A percentile compares a stretch with the other conserved stretches of the same genome.
Conservation (phyloP, 2,888 invertebrate genomes). For the Acanthoscelides obtectus region DNA sequence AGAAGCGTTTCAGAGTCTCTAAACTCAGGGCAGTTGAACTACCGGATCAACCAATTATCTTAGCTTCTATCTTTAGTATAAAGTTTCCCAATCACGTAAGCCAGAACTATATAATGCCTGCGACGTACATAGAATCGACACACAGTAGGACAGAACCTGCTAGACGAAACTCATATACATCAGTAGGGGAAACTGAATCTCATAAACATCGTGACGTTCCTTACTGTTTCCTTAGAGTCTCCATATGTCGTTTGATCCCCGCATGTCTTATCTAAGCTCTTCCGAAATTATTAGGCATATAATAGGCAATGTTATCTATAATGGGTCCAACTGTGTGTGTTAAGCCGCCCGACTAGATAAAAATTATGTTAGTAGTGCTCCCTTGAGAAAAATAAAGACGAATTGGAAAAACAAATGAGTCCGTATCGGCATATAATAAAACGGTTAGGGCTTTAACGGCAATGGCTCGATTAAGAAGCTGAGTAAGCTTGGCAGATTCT, state of each 20-base stretch:
- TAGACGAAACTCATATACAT: neutral
- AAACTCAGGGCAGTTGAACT: too few relatives aligned
- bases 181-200: neutral
- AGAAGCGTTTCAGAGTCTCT: too few relatives aligned
- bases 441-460: neutral
- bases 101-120: too few relatives aligned
- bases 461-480: neutral
- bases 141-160: neutral
- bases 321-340: neutral
- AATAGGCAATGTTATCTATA: neutral
- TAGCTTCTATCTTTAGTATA: too few relatives aligned
- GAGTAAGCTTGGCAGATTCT: too few relatives aligned
- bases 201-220: neutral
- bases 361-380: neutral
- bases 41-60: too few relatives aligned
- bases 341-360: neutral
- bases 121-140: too few relatives aligned
- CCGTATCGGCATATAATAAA: neutral
- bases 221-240: neutral
- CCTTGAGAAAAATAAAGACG: neutral
- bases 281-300: neutral
- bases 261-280: neutral
- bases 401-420: neutral
- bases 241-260: neutral
- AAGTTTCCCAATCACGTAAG: too few relatives aligned